Percentiles rank a stretch among this genome's conserved stretches.
phyloP scores from a whole-genome alignment of 1,140 invertebrate species.

The Amphibalanus amphitrite region DNA sequence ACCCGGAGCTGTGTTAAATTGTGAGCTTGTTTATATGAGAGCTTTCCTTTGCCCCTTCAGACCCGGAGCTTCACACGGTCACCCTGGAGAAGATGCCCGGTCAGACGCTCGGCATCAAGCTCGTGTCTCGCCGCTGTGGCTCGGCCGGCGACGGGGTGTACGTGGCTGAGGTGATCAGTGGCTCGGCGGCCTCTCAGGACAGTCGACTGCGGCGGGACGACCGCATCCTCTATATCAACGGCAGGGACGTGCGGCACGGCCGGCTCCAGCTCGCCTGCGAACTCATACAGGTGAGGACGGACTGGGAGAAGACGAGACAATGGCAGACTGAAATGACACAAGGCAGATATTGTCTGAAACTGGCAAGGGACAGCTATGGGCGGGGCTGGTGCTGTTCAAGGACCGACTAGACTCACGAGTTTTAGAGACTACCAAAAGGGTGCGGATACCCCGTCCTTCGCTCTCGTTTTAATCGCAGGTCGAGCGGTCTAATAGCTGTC shows the following conservation, averaged over 20 bases:
- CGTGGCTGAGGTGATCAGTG: slow-evolving; percentile 30
- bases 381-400: too few species aligned
- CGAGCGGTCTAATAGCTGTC: too few species aligned
- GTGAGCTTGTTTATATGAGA: too few species aligned
- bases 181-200: slow-evolving; percentile 35
- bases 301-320: neutral
- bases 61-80: slow-evolving; percentile 28
- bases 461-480: too few species aligned
- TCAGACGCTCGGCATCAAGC: slow-evolving; percentile 29
- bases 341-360: neutral
- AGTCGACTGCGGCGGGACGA: slow-evolving; percentile 39
- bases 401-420: too few species aligned
- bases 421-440: too few species aligned
- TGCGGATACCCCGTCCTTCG: too few species aligned
- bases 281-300: slow-evolving; percentile 28
- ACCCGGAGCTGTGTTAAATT: too few species aligned
- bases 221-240: slow-evolving; percentile 37
- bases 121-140: slow-evolving; percentile 28
- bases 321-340: neutral
- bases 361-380: neutral
- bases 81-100: slow-evolving; percentile 27
- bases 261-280: slow-evolving; percentile 30
- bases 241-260: slow-evolving; percentile 28
- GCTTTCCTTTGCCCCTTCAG: neutral
- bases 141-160: slow-evolving; percentile 26